Percentiles rank a stretch among this genome's conserved stretches.
Conservation (phyloP, 2,113 vertebrate species). For the Phaethon lepturus region DNA sequence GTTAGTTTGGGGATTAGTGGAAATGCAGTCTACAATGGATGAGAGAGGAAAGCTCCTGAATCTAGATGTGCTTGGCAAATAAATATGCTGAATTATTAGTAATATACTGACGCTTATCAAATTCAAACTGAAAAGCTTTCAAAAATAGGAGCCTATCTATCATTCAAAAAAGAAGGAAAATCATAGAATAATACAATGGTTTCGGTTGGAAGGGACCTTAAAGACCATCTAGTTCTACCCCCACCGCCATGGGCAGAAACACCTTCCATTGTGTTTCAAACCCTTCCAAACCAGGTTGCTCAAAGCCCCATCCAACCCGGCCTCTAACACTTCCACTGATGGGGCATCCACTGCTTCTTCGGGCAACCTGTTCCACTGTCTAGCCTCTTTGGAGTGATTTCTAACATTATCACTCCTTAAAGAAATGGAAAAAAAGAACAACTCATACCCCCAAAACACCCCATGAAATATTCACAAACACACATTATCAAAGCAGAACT, state of each 20-base stretch:
- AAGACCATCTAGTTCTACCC: too few species aligned
- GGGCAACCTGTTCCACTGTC: too few species aligned
- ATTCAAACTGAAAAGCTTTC: neutral
- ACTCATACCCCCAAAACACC: neutral
- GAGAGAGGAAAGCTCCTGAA: neutral
- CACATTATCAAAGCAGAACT: neutral
- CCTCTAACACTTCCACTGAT: too few species aligned
- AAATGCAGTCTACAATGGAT: neutral
- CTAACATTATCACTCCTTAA: rapidly evolving
- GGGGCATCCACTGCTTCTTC: too few species aligned
- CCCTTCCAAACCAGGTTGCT: too few species aligned
- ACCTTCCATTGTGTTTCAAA: too few species aligned
- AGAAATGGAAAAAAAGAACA: neutral
- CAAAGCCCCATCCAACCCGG: too few species aligned
- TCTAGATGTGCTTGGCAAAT: neutral
- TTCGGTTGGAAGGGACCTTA: too few species aligned
- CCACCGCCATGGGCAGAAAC: too few species aligned
- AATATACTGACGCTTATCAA: neutral
- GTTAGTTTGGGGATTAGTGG: neutral
- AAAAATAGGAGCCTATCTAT: neutral
- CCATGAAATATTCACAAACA: rapidly evolving
- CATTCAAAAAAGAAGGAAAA: neutral
- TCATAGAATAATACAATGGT: too few species aligned
- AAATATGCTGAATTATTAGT: neutral
- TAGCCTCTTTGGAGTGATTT: neutral